Conservation (phyloP, 2,113 vertebrate species). For the Brachionichthys hirsutus region DNA sequence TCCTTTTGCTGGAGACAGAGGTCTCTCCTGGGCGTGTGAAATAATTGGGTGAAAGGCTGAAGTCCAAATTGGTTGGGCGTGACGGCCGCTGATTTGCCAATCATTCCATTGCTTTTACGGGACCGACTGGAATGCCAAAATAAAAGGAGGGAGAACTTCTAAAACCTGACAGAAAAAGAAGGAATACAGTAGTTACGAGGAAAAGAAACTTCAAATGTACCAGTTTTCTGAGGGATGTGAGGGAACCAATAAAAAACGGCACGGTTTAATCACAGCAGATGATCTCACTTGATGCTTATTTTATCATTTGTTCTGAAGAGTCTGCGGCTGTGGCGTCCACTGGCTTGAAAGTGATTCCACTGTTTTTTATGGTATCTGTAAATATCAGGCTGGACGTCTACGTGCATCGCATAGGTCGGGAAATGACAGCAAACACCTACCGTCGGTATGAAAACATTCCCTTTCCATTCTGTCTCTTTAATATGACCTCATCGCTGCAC, state of each 20-base stretch:
- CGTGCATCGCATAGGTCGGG: background rate
- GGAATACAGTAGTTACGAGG: too few species aligned
- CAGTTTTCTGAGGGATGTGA: background rate
- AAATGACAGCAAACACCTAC: background rate
- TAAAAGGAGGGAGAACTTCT: conserved; percentile 9
- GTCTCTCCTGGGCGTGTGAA: conserved; percentile 58
- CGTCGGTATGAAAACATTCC: conserved; percentile 23
- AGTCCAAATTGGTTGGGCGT: conserved; percentile 48
- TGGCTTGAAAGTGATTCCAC: too few species aligned
- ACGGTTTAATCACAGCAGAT: too few species aligned
- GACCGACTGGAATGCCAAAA: conserved; percentile 43
- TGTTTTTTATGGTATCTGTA: too few species aligned
- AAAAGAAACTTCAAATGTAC: background rate
- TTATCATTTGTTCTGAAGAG: too few species aligned
- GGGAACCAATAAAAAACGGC: background rate
- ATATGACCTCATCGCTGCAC: conserved; percentile 30
- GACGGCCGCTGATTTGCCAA: conserved; percentile 48
- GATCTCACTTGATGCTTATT: too few species aligned
- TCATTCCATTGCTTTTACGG: conserved; percentile 51
- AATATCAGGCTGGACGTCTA: conserved; percentile 2
- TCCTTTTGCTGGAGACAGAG: conserved; percentile 29
- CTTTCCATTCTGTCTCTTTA: conserved; percentile 30
- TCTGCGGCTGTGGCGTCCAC: too few species aligned
- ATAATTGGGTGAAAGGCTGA: conserved; percentile 51
- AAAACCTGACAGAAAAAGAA: conserved; percentile 20